A percentile compares a stretch with the other conserved stretches of the same genome.
phyloP scores from a whole-genome alignment of 64 coral and sea anemone species.

The Actinia tenebrosa region DNA sequence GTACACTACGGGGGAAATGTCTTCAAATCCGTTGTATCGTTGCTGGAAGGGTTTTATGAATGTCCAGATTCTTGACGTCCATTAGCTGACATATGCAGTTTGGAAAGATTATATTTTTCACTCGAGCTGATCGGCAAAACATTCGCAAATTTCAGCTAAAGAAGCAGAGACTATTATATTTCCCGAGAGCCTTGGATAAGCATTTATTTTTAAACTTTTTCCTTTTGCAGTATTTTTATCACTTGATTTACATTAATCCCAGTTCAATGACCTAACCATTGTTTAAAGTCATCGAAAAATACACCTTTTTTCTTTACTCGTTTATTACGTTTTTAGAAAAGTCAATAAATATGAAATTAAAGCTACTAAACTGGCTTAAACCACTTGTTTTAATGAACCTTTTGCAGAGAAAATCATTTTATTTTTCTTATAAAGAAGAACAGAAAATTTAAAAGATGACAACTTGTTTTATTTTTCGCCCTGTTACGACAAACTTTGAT shows the following conservation, averaged over 20 bases:
- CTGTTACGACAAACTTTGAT: too few relatives aligned
- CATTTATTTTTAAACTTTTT: neutral
- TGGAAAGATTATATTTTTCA: too few relatives aligned
- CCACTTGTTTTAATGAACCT: too few relatives aligned
- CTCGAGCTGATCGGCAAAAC: too few relatives aligned
- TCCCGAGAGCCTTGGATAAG: neutral
- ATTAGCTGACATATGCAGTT: too few relatives aligned
- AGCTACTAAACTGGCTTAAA: neutral
- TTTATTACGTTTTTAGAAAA: neutral
- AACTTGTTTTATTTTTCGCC: too few relatives aligned
- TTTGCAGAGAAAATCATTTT: too few relatives aligned
- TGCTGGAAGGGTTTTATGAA: slow-evolving; percentile 43
- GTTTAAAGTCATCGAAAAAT: neutral
- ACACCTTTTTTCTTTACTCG: neutral
- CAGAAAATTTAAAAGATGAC: too few relatives aligned
- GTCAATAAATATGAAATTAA: neutral
- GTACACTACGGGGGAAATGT: slow-evolving; percentile 56
- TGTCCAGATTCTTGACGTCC: neutral
- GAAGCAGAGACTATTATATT: neutral
- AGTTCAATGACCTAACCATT: neutral
- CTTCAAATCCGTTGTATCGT: slow-evolving; percentile 45
- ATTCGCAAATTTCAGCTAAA: neutral
- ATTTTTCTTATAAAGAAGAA: too few relatives aligned
- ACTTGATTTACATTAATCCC: neutral
- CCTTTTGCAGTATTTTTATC: neutral